Percentiles rank a stretch among this genome's conserved stretches.
Conservation (phyloP, 2,113 vertebrate species). For the Gymnobelideus leadbeateri region DNA sequence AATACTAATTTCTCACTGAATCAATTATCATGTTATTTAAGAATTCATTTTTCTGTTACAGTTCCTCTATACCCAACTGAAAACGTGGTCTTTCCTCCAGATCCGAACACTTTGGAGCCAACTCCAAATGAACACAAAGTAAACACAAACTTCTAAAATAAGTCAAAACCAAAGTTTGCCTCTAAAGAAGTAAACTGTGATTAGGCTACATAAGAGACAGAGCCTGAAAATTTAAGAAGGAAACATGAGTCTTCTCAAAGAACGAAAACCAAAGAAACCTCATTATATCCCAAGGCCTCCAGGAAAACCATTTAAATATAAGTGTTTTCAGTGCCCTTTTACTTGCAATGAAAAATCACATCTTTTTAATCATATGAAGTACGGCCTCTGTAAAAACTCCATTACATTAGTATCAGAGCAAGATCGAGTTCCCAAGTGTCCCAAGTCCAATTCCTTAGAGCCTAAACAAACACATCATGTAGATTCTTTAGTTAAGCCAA, state of each 20-base stretch:
- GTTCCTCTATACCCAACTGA: constrained; percentile 62
- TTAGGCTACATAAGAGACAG: constrained; percentile 48
- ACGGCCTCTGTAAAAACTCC: constrained; percentile 97
- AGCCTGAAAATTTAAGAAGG: constrained; percentile 49
- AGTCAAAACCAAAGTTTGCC: constrained; percentile 56
- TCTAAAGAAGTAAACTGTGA: constrained; percentile 49
- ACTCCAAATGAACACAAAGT: constrained; percentile 39
- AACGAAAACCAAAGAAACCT: constrained; percentile 97
- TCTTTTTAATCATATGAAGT: constrained; percentile 99
- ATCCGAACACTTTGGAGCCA: not conserved
- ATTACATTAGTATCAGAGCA: constrained; percentile 95
- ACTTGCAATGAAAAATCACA: constrained; percentile 99
- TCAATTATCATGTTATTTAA: not conserved
- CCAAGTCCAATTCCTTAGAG: constrained; percentile 79
- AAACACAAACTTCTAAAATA: constrained; percentile 65
- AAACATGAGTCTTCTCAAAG: constrained; percentile 91
- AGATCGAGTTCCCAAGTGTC: constrained; percentile 85
- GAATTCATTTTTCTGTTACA: constrained; percentile 76
- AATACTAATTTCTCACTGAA: not conserved
- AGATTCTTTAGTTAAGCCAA: constrained; percentile 73
- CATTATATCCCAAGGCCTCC: constrained; percentile 98
- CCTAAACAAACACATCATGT: constrained; percentile 79
- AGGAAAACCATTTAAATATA: constrained; percentile 98
- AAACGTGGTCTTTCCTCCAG: not conserved
- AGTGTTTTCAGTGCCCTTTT: constrained; percentile 99